A percentile compares a stretch with the other conserved stretches of the same genome.
These are phyloP conservation scores for Drosophila paranaensis DNA, from an alignment of 2,888 invertebrate species.

Conservation along the genomic window DNA sequence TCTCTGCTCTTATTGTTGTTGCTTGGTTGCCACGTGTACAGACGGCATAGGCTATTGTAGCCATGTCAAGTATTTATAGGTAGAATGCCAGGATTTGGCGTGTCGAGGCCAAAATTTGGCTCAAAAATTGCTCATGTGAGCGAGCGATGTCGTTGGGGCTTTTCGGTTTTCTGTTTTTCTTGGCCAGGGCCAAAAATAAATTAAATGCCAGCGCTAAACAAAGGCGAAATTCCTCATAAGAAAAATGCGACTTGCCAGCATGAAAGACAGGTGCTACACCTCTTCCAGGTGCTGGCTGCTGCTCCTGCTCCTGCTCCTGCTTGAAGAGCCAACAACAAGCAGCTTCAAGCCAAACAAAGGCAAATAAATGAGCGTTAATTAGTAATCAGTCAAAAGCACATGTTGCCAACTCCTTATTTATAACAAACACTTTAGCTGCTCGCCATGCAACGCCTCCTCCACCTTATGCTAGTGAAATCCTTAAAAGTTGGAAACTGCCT, in stretches of 20 bases:
- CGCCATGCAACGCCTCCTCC: neutral
- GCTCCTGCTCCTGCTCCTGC: neutral
- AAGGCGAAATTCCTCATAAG: conserved; percentile 60
- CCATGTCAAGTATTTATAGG: conserved; percentile 78
- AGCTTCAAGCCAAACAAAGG: conserved; percentile 49
- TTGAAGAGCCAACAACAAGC: conserved; percentile 7
- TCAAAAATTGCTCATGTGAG: conserved; percentile 62
- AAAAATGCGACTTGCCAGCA: conserved; percentile 50
- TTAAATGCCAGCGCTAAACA: conserved; percentile 72
- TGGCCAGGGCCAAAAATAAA: conserved; percentile 66
- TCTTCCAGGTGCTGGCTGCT: neutral
- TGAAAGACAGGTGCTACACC: conserved; percentile 33
- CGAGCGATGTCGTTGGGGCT: conserved; percentile 12
- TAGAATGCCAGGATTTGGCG: conserved; percentile 67
- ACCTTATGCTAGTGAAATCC: neutral
- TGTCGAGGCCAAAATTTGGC: conserved; percentile 45
- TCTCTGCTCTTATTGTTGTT: neutral
- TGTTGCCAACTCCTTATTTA: conserved; percentile 44
- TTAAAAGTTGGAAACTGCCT: neutral
- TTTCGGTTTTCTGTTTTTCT: conserved; percentile 10
- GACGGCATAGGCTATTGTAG: conserved; percentile 63
- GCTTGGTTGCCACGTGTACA: conserved; percentile 30
- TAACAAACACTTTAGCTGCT: conserved; percentile 7
- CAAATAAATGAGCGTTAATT: conserved; percentile 70
- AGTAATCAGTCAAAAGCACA: conserved; percentile 69